Percentiles rank a stretch among this genome's conserved stretches.
Evolutionary conservation across 2,888 invertebrate genomes (phyloP).

Genomic region (Marronus borbonicus): DNA sequence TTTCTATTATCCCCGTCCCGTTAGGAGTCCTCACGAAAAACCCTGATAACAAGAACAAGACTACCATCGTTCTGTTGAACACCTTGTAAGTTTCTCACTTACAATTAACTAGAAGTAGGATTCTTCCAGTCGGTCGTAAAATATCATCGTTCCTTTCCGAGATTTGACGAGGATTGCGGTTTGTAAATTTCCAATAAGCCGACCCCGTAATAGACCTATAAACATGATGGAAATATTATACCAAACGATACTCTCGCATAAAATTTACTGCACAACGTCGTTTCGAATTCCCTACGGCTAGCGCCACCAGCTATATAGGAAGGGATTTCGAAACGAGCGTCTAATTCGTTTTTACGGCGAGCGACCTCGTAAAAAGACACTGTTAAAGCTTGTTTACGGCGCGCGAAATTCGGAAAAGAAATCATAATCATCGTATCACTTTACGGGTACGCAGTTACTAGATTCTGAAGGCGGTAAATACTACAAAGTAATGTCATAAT

Average conservation of each 20-base stretch:
- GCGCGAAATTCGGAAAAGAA: not conserved
- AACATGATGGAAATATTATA: slow-evolving; percentile 20
- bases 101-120: too few relatives aligned
- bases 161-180: not conserved
- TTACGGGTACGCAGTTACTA: too few relatives aligned
- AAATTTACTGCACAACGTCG: slow-evolving; percentile 11
- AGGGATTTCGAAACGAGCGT: not conserved
- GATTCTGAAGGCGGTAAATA: too few relatives aligned
- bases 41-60: too few relatives aligned
- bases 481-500: too few relatives aligned
- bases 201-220: not conserved
- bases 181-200: slow-evolving; percentile 18
- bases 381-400: slow-evolving; percentile 20
- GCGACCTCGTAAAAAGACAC: slow-evolving; percentile 21
- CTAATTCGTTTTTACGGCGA: slow-evolving; percentile 18
- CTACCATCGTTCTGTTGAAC: too few relatives aligned
- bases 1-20: too few relatives aligned
- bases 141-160: not conserved
- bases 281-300: slow-evolving; percentile 2
- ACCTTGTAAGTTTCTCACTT: too few relatives aligned
- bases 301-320: not conserved
- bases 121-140: not conserved
- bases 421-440: not conserved
- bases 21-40: too few relatives aligned
- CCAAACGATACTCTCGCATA: not conserved